Base-by-base conservation (phyloP, 2,113 vertebrate species). In the Hiodon tergisus region DNA sequence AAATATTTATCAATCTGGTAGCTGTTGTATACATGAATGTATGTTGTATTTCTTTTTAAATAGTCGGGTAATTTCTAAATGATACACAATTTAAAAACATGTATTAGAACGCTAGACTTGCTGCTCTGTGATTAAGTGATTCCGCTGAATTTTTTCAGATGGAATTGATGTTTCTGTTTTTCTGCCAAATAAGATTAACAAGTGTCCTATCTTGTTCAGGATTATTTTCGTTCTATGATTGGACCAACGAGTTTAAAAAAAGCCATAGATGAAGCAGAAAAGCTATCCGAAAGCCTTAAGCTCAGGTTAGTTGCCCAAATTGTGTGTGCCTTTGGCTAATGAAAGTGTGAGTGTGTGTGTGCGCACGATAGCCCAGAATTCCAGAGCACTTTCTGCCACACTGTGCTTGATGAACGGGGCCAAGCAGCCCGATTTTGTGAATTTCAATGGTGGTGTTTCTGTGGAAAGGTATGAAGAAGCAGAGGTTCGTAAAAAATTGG, bases 241-340 rank as follows among this genome's bases (percentile, higher is more conserved):
- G 96, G 97, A 67, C 90, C 91, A 80, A 88, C 85, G 79, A 97
- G 93, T 86, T 91, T 99, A 81, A 95, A 94, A 89, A 99, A 96
- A 89, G 94, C 97, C 79, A 85, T 99, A 16, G 96, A 98, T 90
- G 96, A 98, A 91, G 96, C 97, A 0, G 97, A 99, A 89, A 96
- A 93, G 85, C 92, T 99, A 31, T 95, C 97, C 66, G 94, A 95
- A 81, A 99, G 97, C 87, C 94, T 99, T 86, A 98, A 98, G 90
- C 93, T 97, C 84, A 88, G 91, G 91, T 92, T 16, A 76, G 83
- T 76, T 2, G 9, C 8, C 31, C 31, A 31, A 31, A 31, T 31
- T 31, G 31, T 31, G 31, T 31, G 62, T 75, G 46, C 16, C 10
- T 66, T 8, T 53, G 67, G 31, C 31, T 31, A 31, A 31, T 31